Percentiles rank a stretch among this genome's conserved stretches.
phyloP scores from a whole-genome alignment of 2,113 vertebrate species.

The Maccullochella peelii region DNA sequence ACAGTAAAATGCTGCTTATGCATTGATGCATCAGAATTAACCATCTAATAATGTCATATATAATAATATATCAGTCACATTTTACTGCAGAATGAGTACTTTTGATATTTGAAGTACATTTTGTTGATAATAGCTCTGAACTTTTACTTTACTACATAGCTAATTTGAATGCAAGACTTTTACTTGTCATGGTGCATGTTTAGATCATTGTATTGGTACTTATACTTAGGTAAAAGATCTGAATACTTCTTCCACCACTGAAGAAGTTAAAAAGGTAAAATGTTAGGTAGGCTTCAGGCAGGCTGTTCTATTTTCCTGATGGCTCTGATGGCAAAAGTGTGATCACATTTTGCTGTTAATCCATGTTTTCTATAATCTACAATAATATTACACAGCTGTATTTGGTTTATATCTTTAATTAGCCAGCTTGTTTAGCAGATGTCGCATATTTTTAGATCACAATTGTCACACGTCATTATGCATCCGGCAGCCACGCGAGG shows the following conservation, averaged over 20 bases:
- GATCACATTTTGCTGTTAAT: constrained; percentile 7
- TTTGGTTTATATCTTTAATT: constrained; percentile 31
- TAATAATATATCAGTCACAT: neutral
- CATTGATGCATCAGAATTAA: too few relatives aligned
- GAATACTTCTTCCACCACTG: neutral
- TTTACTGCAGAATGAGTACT: neutral
- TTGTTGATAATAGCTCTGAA: neutral
- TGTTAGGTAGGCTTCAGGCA: neutral
- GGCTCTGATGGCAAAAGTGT: neutral
- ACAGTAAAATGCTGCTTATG: too few relatives aligned
- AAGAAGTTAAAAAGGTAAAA: neutral
- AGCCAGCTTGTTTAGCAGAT: constrained; percentile 54
- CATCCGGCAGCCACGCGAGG: constrained; percentile 22
- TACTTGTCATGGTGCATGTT: neutral
- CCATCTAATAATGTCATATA: too few relatives aligned
- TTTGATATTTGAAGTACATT: neutral
- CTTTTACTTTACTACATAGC: too few relatives aligned
- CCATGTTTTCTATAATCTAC: constrained; percentile 21
- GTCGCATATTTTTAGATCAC: constrained; percentile 39
- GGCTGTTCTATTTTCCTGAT: neutral
- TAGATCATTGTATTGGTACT: neutral
- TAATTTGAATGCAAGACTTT: too few relatives aligned
- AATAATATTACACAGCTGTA: constrained; percentile 29
- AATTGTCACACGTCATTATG: constrained; percentile 21
- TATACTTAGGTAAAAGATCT: neutral